Evolutionary conservation across 2,888 invertebrate species (phyloP), one percentile per base, ranked within the genome.

Genomic region (Pegoplata infirma): DNA sequence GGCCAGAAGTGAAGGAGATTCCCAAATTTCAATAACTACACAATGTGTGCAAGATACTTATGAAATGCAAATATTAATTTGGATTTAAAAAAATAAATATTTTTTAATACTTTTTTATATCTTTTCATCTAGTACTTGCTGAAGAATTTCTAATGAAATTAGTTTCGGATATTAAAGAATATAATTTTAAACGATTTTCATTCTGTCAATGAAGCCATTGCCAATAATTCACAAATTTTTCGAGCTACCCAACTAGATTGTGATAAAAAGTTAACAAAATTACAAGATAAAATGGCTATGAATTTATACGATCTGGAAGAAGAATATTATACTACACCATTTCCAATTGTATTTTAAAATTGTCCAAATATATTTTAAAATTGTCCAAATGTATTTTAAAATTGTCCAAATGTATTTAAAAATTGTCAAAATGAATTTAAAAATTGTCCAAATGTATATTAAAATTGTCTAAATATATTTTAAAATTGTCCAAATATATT

Each of bases 101-200:
- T n/a, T n/a, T n/a, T n/a, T n/a, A n/a, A 63, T 14, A 19, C n/a
- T n/a, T n/a, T 16, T 17, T 61, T 74, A 17, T 1, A 32, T 68
- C 3, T 44, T 58, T 44, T 49, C 67, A 91, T 91, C 90, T 92
- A 93, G 98, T 98, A 0, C 91, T 98, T 84, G 98, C 99, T 74
- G 98, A 97, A 0, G 98, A 99, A 91, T 98, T 98, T 0, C 90
- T 99, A 21, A 97, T 98, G 95, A 98, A 98, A 89, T 91, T 99
- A 25, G 98, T 98, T 0, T 97, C 98, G 0, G 98, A 99, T 88
- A 96, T 99, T 80, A 99, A 99, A 86, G 98, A 99, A 87, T 99
- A 98, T 89, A 51, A 98, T 99, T 84, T 91, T 99, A 17, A 99
- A 99, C 89, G 99, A 99, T 90, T 99, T 99, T 88, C 98, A 98